Evolutionary conservation across 2,113 vertebrate species (phyloP).

Genomic region (Prunella himalayana): DNA sequence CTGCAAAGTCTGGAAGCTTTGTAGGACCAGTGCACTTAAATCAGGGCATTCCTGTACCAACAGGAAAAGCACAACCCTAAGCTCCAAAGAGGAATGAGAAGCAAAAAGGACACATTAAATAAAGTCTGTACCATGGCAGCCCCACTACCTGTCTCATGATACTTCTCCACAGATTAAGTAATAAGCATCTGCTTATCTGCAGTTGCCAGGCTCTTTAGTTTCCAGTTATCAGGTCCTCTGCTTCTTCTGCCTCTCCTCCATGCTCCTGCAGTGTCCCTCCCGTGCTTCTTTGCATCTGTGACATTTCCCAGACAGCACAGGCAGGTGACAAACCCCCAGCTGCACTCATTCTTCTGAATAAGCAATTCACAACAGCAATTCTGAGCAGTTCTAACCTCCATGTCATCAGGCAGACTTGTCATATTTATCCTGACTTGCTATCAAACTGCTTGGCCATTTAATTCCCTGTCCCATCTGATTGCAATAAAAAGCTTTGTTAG

Average conservation of each 20-base stretch:
- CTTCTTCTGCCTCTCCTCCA: background rate
- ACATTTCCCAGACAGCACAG: background rate
- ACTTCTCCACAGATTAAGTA: background rate
- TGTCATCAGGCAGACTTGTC: background rate
- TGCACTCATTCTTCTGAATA: background rate
- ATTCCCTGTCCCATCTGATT: background rate
- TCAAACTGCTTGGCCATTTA: background rate
- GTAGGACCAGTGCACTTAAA: no score
- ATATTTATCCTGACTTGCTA: background rate
- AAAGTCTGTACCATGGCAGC: background rate
- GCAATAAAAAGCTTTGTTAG: background rate
- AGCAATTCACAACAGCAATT: background rate
- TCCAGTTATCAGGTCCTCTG: background rate
- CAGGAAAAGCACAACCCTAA: background rate
- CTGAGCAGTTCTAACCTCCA: background rate
- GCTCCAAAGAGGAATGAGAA: background rate
- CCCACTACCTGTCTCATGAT: background rate
- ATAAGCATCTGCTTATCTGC: background rate
- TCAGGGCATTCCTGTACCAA: background rate
- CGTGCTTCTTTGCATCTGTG: fast-evolving
- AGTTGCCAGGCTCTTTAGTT: background rate
- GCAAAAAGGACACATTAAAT: background rate
- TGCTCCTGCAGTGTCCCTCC: background rate
- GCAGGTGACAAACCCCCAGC: background rate
- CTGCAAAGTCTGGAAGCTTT: background rate